Evolutionary conservation across 2,888 invertebrate genomes (phyloP), one percentile per base, ranked within the genome.

Genomic region (Cerastoderma edule): DNA sequence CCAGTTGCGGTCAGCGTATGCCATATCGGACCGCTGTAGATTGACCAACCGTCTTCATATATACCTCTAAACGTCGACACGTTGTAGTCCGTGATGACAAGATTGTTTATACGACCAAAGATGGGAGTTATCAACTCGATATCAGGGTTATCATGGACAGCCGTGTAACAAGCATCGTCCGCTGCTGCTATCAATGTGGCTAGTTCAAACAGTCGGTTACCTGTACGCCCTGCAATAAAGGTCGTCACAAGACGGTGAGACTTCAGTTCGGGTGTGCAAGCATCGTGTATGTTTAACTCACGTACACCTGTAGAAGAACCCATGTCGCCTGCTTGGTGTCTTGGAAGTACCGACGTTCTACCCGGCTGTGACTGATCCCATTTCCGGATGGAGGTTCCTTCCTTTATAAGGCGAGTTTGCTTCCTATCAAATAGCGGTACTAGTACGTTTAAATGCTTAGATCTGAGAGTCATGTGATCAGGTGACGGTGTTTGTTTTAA

Each of bases 121-220:
- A n/a, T n/a, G n/a, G n/a, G n/a, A 22, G 22, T n/a, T 50, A 50
- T 22, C 10, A 22, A 50, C 6, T 50, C 50, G 13, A 50, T 16
- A 6, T 16, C 22, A 10, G 22, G 50, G 5, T 6, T 50, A 6
- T n/a, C 22, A n/a, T n/a, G 22, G 22, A 50, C 10, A 16, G 50
- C 50, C 50, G 50, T 50, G 22, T 50, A 50, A 22, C 50, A 50
- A 50, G 50, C 10, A 50, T 50, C 50, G 50, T 50, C 50, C 22
- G 50, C 50, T 6, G 50, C 6, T 6, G 22, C 50, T n/a, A 50
- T 50, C 22, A 50, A 22, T 50, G 50, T 50, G 22, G 5, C 10
- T 10, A 50, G 6, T 22, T 50, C 22, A 22, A 50, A 50, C 22
- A 50, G 50, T 22, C 22, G 50, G 50, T 50, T 50, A n/a, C 13